Conservation (phyloP, 1,140 invertebrate genomes). For the Drosophila tristis region DNA sequence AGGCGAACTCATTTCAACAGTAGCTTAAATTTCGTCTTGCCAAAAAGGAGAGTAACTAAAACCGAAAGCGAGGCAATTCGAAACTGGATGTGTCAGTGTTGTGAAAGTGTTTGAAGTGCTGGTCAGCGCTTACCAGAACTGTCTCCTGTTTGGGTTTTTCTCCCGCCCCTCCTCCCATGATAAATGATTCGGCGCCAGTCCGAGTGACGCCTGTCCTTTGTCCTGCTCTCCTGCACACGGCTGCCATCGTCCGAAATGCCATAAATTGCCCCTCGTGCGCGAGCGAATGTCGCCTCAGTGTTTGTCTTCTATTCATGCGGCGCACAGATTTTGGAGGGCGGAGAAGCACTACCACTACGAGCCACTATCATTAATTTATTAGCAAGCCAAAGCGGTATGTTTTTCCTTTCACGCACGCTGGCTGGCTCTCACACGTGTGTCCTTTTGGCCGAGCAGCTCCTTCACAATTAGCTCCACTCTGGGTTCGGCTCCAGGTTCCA, state of each 20-base stretch:
- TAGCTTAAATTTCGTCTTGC: constrained; percentile 25
- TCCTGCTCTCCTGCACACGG: constrained; percentile 32
- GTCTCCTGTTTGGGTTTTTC: constrained; percentile 20
- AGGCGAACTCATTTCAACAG: background rate
- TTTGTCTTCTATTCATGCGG: constrained; percentile 57
- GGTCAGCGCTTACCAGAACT: background rate
- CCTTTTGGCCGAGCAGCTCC: constrained; percentile 4
- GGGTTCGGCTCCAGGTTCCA: constrained; percentile 14
- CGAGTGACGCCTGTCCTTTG: constrained; percentile 29
- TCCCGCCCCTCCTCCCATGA: constrained; percentile 6
- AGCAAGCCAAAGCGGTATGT: constrained; percentile 77
- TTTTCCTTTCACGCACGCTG: constrained; percentile 41
- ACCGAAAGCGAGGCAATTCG: background rate
- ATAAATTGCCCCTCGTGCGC: constrained; percentile 50
- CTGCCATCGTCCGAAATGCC: constrained; percentile 31
- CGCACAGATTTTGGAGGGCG: constrained; percentile 58
- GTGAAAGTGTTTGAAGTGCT: constrained; percentile 13
- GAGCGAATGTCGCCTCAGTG: constrained; percentile 51
- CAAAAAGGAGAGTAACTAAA: background rate
- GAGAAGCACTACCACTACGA: constrained; percentile 10
- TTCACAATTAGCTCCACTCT: constrained; percentile 50
- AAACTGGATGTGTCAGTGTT: constrained; percentile 11
- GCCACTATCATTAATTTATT: constrained; percentile 79
- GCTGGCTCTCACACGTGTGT: constrained; percentile 35
- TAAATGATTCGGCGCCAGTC: constrained; percentile 42